phyloP scores from a whole-genome alignment of 2,888 invertebrate species.

The Chrysina gloriosa region DNA sequence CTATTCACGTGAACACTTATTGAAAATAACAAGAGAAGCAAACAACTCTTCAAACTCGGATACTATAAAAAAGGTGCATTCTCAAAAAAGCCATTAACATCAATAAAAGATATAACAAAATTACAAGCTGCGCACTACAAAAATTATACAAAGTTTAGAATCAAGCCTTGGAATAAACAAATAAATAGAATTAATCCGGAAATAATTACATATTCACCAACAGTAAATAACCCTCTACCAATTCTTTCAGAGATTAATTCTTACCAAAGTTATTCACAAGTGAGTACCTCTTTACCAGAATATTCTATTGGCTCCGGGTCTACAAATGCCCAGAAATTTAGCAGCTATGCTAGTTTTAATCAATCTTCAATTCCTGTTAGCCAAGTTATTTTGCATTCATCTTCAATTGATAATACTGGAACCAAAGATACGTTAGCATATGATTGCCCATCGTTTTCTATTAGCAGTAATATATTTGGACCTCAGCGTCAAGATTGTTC shows the following conservation, averaged over 20 bases:
- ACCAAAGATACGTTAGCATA: constrained; percentile 14
- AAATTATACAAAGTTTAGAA: constrained; percentile 43
- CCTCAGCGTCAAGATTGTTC: constrained; percentile 67
- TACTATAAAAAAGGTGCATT: not conserved
- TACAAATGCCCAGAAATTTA: not conserved
- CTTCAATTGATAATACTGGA: constrained; percentile 12
- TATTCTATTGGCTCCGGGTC: constrained; percentile 12
- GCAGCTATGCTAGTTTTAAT: not conserved
- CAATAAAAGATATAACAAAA: not conserved
- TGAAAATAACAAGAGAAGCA: constrained; percentile 5
- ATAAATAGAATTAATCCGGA: constrained; percentile 52
- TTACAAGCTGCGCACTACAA: constrained; percentile 36
- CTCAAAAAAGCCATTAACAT: constrained; percentile 3
- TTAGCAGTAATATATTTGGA: constrained; percentile 53
- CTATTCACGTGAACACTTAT: too few relatives aligned
- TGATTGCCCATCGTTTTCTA: constrained; percentile 69
- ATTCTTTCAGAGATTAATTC: not conserved
- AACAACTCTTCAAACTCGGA: not conserved
- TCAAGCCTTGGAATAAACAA: constrained; percentile 37
- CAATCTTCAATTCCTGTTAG: constrained; percentile 27
- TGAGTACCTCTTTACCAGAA: constrained; percentile 36
- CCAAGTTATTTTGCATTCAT: constrained; percentile 39
- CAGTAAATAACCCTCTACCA: not conserved
- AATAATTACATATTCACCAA: constrained; percentile 59
- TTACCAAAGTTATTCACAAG: constrained; percentile 31